Base-by-base conservation (phyloP, 1,140 invertebrate genomes). In the Agrypnia vestita region DNA sequence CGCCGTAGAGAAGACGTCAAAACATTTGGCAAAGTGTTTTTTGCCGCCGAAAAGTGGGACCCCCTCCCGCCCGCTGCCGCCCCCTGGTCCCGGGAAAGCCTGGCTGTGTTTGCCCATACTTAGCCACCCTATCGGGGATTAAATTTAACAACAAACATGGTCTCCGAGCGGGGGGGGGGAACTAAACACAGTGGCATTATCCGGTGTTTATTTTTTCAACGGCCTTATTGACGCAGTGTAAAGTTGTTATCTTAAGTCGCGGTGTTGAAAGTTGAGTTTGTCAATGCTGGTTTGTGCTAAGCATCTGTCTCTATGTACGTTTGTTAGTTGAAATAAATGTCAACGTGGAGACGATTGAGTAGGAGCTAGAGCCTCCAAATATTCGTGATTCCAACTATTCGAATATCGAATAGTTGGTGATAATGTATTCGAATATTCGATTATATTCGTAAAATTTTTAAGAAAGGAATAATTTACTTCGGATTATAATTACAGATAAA, bases 101-200 rank as follows among this genome's bases (percentile, higher is more conserved):
- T 19, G 51, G 72, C 35, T 56, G 19, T 79, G 47, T 80, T 80
- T 80, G 71, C 78, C 46, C 69, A 76, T 73, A 79, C 78, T 80
- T 76, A 64, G 56, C 46, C 72, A 61, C 59, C 44, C 78, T 72
- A 51, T 73, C 43, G 25, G 43, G 61, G 78, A 80, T 80, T 80
- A 80, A 80, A 75, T 80, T 80, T 74, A 74, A 80, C 71, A 80
- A 80, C 78, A 74, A 80, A 76, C 53, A 71, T 44, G 17, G 47
- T 11, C 61, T 56, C 11, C 7, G 47, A 79, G 15, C 67, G 17
- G 19, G 35, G 21, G 19, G 35, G 21, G 61, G 19, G 61, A 64
- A 25, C 69, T 43, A 35, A 35, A 64, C 11, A 51, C 61, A 64
- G 71, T 46, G 46, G 67, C 71, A 79, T 79, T 79, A 79, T 74